Conservation (phyloP, 2,113 vertebrate genomes). For the Hemichromis elongatus region DNA sequence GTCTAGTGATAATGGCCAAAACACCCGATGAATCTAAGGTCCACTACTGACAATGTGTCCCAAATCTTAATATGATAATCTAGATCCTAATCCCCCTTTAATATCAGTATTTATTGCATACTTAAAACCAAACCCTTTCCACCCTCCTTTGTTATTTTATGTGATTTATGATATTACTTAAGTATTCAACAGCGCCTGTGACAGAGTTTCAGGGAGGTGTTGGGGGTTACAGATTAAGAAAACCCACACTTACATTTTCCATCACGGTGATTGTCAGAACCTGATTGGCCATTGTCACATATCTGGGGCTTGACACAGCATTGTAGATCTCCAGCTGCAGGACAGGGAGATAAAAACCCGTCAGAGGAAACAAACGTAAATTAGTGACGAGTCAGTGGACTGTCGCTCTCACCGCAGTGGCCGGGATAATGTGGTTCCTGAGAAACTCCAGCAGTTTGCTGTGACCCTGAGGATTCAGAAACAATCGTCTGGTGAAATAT, state of each 20-base stretch:
- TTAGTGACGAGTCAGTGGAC: not conserved
- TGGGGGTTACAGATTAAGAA: not conserved
- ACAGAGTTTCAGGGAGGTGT: not conserved
- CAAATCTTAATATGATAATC: too few species aligned
- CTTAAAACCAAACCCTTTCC: not conserved
- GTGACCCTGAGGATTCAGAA: slow-evolving; percentile 74
- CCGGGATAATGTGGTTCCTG: slow-evolving; percentile 80
- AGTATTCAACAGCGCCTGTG: not conserved
- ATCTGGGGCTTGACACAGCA: slow-evolving; percentile 64
- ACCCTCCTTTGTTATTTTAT: not conserved
- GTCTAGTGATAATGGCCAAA: too few species aligned
- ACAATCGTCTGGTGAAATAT: not conserved
- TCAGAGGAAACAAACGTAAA: not conserved
- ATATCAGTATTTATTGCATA: not conserved
- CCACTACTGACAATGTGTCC: too few species aligned
- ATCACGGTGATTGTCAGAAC: slow-evolving; percentile 78
- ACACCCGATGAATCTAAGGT: too few species aligned
- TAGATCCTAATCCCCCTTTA: too few species aligned
- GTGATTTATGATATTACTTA: not conserved
- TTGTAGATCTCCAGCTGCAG: slow-evolving; percentile 81
- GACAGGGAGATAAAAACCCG: fast-evolving
- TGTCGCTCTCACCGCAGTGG: slow-evolving; percentile 69
- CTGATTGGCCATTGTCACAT: slow-evolving; percentile 85
- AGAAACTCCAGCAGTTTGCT: slow-evolving; percentile 84
- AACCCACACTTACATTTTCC: slow-evolving; percentile 72